Percentiles rank a stretch among this genome's conserved stretches.
Conservation (phyloP, 1,140 invertebrate species). For the Drosophila mauritiana region DNA sequence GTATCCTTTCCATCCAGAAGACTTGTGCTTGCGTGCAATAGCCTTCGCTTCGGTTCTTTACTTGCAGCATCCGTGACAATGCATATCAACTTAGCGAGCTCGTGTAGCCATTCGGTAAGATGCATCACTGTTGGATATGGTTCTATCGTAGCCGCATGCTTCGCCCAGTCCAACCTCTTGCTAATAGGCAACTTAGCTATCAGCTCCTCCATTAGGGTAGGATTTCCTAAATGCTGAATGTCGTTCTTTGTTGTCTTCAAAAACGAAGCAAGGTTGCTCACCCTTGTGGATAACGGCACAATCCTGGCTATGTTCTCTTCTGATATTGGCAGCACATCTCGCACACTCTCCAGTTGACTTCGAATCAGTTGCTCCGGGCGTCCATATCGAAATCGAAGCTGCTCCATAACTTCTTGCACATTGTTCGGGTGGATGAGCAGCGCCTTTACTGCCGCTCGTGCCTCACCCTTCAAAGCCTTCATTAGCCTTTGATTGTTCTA, state of each 20-base stretch:
- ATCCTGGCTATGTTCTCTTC: neutral
- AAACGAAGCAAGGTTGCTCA: slow-evolving; percentile 16
- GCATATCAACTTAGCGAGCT: slow-evolving; percentile 1
- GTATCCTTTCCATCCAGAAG: neutral
- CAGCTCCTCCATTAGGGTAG: slow-evolving; percentile 11
- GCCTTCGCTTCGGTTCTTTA: neutral
- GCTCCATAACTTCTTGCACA: too few relatives aligned
- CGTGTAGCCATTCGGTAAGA: neutral
- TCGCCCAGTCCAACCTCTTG: slow-evolving; percentile 11
- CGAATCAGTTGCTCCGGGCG: too few relatives aligned
- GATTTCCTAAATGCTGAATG: neutral
- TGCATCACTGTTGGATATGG: slow-evolving; percentile 5
- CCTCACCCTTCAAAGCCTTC: too few relatives aligned
- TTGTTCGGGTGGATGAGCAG: too few relatives aligned
- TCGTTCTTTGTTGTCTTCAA: neutral
- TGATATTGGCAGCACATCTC: slow-evolving; percentile 4
- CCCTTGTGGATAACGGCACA: neutral
- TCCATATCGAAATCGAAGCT: too few relatives aligned
- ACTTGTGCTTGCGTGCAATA: neutral
- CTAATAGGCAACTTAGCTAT: neutral
- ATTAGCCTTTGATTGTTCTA: too few relatives aligned
- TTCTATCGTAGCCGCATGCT: neutral
- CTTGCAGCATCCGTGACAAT: neutral
- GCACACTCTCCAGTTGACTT: too few relatives aligned
- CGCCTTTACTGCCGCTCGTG: too few relatives aligned